Base-by-base conservation (phyloP, 2,797 vertebrate genomes). In the Orestias chungarensis region DNA sequence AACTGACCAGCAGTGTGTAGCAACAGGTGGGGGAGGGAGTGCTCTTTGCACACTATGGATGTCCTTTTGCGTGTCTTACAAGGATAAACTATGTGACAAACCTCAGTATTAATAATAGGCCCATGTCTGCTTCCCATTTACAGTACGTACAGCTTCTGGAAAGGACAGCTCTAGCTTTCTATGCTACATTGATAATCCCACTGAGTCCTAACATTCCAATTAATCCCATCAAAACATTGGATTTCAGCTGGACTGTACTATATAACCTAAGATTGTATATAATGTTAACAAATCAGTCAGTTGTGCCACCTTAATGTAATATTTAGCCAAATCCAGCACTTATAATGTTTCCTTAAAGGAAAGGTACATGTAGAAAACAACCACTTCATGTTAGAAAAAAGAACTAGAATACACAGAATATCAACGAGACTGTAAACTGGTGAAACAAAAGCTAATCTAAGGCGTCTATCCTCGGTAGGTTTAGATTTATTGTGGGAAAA, bases 391-490 rank as follows among this genome's bases (percentile, higher is more conserved):
- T 76, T 29, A 73, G 64, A 59, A 88, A 86, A 86, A 87, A 68
- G 3, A 87, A 79, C 73, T 81, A 79, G 64, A 4, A 75, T 71
- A 85, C 59, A 68, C 9, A 68, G 67, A 47, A 74, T 85, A 73
- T 74, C n/a, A 84, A 75, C 76, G 68, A 73, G 78, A 87, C 75
- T 79, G 76, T 88, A 86, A 90, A 90, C 81, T 64, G 71, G 78
- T 83, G 87, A 42, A 79, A 44, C 78, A 81, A 70, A 79, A n/a
- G n/a, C n/a, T n/a, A n/a, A n/a, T n/a, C n/a, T n/a, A n/a, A n/a
- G n/a, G n/a, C n/a, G n/a, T n/a, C n/a, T n/a, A n/a, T n/a, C n/a
- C n/a, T n/a, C n/a, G n/a, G n/a, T n/a, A n/a, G n/a, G n/a, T n/a
- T n/a, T n/a, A n/a, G n/a, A n/a, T n/a, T n/a, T 18, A 33, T 57